Conservation (phyloP, 2,888 invertebrate genomes). For the Mantis religiosa region DNA sequence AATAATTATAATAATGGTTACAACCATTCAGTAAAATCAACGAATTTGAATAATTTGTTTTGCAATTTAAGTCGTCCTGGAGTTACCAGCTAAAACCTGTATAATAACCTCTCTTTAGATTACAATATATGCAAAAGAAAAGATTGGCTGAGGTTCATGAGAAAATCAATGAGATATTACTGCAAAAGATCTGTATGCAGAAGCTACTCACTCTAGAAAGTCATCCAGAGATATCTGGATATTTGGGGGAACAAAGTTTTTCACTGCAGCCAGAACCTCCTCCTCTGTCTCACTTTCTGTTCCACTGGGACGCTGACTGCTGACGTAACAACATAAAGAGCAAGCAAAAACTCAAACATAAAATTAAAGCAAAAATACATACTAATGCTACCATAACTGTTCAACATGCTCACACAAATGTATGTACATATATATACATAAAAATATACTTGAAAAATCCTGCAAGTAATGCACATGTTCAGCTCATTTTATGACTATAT, state of each 20-base stretch:
- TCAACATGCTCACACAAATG: background rate
- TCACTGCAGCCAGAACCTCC: conserved; percentile 50
- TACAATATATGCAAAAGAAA: background rate
- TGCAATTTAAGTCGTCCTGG: background rate
- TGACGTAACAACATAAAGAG: conserved; percentile 1
- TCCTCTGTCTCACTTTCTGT: conserved; percentile 77
- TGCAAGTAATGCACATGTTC: background rate
- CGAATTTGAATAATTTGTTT: background rate
- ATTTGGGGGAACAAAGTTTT: conserved; percentile 38
- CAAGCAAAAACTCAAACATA: conserved; percentile 24
- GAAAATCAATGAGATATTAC: conserved; percentile 21
- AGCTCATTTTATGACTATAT: background rate
- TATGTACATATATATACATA: background rate
- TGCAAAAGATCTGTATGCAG: conserved; percentile 25
- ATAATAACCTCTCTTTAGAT: background rate
- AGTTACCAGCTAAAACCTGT: background rate
- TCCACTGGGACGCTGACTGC: conserved; percentile 52
- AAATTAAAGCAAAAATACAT: background rate
- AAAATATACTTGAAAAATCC: background rate
- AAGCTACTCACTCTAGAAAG: conserved; percentile 47
- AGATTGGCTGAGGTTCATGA: background rate
- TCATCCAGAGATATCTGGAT: conserved; percentile 45
- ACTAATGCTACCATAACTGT: background rate
- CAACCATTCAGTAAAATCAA: too few species aligned
- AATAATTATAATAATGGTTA: too few species aligned